Conservation (phyloP, 2,888 invertebrate species). For the Nymphalis c-album region DNA sequence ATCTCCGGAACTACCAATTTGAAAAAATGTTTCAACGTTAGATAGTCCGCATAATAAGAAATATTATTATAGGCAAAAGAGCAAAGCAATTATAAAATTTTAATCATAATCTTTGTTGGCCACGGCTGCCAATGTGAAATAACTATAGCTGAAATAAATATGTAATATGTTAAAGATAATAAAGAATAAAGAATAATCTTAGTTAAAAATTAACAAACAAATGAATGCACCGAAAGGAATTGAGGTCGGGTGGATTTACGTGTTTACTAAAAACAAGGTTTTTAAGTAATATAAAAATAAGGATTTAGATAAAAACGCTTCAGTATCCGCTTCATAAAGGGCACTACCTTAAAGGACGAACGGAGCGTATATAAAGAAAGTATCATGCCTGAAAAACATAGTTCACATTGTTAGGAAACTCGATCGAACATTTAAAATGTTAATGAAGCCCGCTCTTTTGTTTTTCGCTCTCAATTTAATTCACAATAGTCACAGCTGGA, state of each 20-base stretch:
- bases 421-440: conserved; percentile 26
- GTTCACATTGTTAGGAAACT: conserved; percentile 15
- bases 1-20: too few relatives aligned
- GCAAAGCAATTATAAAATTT: too few relatives aligned
- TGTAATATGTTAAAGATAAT: background rate
- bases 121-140: too few relatives aligned
- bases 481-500: conserved; percentile 42
- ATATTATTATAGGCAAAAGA: too few relatives aligned
- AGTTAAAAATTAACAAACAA: background rate
- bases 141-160: too few relatives aligned
- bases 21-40: too few relatives aligned
- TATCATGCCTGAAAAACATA: conserved; percentile 18
- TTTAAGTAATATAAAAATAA: background rate
- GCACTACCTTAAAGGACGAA: conserved; percentile 29
- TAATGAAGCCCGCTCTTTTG: conserved; percentile 22
- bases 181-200: too few relatives aligned
- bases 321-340: conserved; percentile 23
- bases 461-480: conserved; percentile 25
- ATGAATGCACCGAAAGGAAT: background rate
- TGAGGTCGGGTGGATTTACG: background rate
- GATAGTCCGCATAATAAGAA: too few relatives aligned
- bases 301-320: conserved; percentile 24
- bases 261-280: background rate
- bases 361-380: conserved; percentile 34
- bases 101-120: too few relatives aligned